Percentiles rank a stretch among this genome's conserved stretches.
Conservation (phyloP, 2,888 invertebrate species). For the Zaprionus lineosus region DNA sequence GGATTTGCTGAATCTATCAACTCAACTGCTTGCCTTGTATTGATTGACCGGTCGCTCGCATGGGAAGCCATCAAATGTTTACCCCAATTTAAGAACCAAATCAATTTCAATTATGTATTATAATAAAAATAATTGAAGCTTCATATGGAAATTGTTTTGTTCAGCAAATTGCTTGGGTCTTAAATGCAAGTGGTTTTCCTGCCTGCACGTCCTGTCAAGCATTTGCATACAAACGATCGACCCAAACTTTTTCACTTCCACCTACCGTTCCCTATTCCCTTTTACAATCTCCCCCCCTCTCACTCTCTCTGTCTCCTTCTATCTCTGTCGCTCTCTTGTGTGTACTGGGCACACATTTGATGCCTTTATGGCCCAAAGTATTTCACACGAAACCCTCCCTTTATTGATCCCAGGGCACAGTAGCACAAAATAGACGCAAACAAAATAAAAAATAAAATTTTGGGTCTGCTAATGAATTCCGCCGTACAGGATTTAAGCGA, state of each 20-base stretch:
- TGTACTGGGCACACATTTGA: constrained; percentile 39
- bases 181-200: too few species aligned
- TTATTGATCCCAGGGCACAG: constrained; percentile 63
- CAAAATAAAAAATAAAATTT: too few species aligned
- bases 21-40: constrained; percentile 1
- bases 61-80: background rate
- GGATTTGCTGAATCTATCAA: constrained; percentile 3
- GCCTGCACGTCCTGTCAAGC: background rate
- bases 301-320: background rate
- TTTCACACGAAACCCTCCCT: constrained; percentile 45
- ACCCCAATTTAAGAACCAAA: constrained; percentile 22
- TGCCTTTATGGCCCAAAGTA: constrained; percentile 47
- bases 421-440: constrained; percentile 28
- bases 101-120: constrained; percentile 50
- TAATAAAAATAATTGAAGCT: constrained; percentile 37
- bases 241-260: constrained; percentile 43
- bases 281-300: background rate
- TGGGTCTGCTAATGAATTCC: too few species aligned
- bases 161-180: constrained; percentile 47
- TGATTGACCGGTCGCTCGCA: constrained; percentile 6
- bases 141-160: constrained; percentile 40
- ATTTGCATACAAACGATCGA: constrained; percentile 56
- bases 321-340: background rate
- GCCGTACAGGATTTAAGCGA: too few species aligned
- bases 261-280: too few species aligned